Conservation (phyloP, 1,140 invertebrate genomes). For the Oppia nitens region DNA sequence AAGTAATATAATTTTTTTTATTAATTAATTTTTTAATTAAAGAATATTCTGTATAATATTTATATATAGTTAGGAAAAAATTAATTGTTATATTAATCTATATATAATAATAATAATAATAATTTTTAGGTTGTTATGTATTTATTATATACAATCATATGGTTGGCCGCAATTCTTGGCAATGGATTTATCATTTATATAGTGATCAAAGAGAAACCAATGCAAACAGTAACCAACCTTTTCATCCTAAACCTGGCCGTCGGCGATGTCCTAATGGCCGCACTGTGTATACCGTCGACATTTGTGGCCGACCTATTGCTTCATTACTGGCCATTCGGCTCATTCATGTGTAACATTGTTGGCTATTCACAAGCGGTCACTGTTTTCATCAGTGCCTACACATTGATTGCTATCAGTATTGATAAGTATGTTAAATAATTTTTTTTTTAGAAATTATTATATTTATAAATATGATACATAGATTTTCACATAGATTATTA, state of each 20-base stretch:
- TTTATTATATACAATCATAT: neutral
- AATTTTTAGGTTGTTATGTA: neutral
- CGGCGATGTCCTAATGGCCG: conserved; percentile 63
- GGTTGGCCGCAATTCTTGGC: conserved; percentile 51
- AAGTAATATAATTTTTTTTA: too few species aligned
- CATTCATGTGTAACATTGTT: conserved; percentile 51
- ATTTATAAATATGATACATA: too few species aligned
- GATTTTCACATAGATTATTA: too few species aligned
- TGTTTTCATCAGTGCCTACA: conserved; percentile 46
- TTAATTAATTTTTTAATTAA: too few species aligned
- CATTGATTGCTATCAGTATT: conserved; percentile 31
- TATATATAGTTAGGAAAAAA: too few species aligned
- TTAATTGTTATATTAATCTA: too few species aligned
- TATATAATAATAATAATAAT: too few species aligned
- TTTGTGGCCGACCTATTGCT: conserved; percentile 54
- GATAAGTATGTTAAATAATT: too few species aligned
- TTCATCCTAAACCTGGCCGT: conserved; percentile 70
- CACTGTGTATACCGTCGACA: conserved; percentile 67
- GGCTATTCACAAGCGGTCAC: conserved; percentile 41
- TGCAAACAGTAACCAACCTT: conserved; percentile 72
- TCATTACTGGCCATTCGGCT: conserved; percentile 66
- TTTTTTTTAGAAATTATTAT: too few species aligned
- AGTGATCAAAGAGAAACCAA: conserved; percentile 51
- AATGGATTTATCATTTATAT: conserved; percentile 67
- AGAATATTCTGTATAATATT: too few species aligned